A percentile compares a stretch with the other conserved stretches of the same genome.
These are phyloP conservation scores for Bellardia pandia DNA, from an alignment of 2,888 invertebrate species.

Conservation along the genomic window DNA sequence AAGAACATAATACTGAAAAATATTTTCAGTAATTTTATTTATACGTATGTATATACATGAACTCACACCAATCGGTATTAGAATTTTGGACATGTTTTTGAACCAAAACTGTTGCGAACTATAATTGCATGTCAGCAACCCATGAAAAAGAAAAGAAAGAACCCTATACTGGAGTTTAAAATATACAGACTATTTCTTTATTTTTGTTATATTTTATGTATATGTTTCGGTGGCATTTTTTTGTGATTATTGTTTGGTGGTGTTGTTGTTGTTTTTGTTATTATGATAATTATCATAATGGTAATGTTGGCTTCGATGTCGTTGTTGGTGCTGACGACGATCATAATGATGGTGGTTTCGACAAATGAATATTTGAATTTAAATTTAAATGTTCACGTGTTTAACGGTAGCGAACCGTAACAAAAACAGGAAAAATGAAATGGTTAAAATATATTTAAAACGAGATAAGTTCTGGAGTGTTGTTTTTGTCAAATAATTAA, in stretches of 20 bases:
- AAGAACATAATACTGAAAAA: too few relatives aligned
- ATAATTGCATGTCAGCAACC: constrained; percentile 50
- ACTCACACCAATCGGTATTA: too few relatives aligned
- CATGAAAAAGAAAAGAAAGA: constrained; percentile 7
- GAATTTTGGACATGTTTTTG: background rate
- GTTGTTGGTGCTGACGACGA: constrained; percentile 39
- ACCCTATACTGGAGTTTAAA: constrained; percentile 12
- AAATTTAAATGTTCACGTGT: constrained; percentile 62
- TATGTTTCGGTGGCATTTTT: constrained; percentile 61
- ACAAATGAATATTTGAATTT: constrained; percentile 69
- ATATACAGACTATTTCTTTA: constrained; percentile 25
- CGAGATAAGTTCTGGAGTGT: constrained; percentile 47
- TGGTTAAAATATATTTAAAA: constrained; percentile 37
- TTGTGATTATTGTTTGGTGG: constrained; percentile 48
- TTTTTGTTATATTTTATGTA: background rate
- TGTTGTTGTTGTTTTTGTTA: constrained; percentile 47
- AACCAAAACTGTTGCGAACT: constrained; percentile 28
- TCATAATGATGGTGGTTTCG: constrained; percentile 63
- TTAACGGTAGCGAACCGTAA: constrained; percentile 43
- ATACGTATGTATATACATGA: background rate
- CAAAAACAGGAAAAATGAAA: constrained; percentile 57
- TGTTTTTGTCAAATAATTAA: constrained; percentile 66
- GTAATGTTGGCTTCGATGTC: constrained; percentile 57
- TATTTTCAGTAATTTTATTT: too few relatives aligned
- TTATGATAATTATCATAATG: constrained; percentile 71